Evolutionary conservation across 1,140 invertebrate genomes (phyloP), one percentile per base, ranked within the genome.

Genomic region (Scaptomyza hsui): DNA sequence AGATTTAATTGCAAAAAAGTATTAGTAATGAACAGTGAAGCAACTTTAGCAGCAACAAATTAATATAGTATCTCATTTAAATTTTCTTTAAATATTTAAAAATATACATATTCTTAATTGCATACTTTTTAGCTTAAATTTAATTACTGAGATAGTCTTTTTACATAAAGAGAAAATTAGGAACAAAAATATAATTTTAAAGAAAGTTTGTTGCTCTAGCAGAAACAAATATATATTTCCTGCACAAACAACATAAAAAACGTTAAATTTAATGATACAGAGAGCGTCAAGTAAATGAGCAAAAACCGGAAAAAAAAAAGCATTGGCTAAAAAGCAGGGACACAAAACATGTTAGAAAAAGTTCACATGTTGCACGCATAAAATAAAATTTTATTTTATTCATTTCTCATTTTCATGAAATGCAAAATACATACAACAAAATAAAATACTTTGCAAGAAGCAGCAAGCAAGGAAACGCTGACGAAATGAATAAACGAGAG

Each of bases 321-420:
- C 9, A 13, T 35, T 49, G 59, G 26, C 12, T 29, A 57, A 29
- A 56, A 24, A 29, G 16, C 12, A 9, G 24, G 3, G 26, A 24
- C 26, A 51, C 32, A n/a, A 21, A 45, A 48, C 39, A 56, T 61
- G 64, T 71, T 73, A 72, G 85, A 83, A 76, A 74, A 79, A 73
- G 6, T 82, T 89, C 75, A 86, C 89, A 90, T 90, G 89, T 90
- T 90, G 89, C 83, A 71, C 71, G 57, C 75, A 90, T 89, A 89
- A 90, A 90, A 90, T 90, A 90, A 86, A 90, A 90, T 86, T 89
- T 90, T 90, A 88, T 88, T 82, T 90, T 85, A 88, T 88, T 79
- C 78, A 89, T 90, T 86, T 80, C 78, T 85, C 79, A 77, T 76
- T 75, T 72, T 57, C 55, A 73, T 52, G 64, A 68, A 77, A 88